Evolutionary conservation across 23 tunicate genomes (phyloP).

Genomic region (Corella eumyota): DNA sequence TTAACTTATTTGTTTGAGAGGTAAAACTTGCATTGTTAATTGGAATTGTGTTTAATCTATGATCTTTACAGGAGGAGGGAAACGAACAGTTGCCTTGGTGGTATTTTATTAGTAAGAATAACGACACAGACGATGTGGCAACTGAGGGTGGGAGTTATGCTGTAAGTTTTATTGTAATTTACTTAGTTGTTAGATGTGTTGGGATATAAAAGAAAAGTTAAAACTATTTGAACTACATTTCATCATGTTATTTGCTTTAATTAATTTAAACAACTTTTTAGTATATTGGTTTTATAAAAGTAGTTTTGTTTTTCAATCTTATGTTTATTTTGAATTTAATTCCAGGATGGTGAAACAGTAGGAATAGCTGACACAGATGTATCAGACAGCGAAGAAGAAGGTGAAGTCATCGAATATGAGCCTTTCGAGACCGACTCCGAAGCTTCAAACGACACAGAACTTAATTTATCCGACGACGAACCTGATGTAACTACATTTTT

Average conservation of each 20-base stretch:
- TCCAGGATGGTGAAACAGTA: constrained; percentile 35
- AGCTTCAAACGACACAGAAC: constrained; percentile 35
- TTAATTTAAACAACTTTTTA: background rate
- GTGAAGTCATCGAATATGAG: constrained; percentile 27
- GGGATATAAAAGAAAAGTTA: background rate
- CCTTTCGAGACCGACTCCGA: constrained; percentile 25
- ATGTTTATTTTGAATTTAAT: background rate
- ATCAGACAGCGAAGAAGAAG: constrained; percentile 29
- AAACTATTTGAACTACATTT: background rate
- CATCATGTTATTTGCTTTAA: background rate
- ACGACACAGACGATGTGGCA: constrained; percentile 11
- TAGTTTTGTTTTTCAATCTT: background rate
- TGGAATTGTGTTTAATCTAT: too few relatives aligned
- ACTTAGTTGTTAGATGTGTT: background rate
- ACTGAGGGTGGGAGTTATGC: constrained; percentile 46
- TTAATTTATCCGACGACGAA: constrained; percentile 21
- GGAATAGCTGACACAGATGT: constrained; percentile 39
- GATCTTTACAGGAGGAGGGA: too few relatives aligned
- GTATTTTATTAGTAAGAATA: constrained; percentile 43
- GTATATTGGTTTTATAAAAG: background rate
- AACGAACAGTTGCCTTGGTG: constrained; percentile 64
- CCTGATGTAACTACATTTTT: too few relatives aligned
- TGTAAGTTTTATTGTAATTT: constrained; percentile 17
- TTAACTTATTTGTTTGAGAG: too few relatives aligned
- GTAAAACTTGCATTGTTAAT: too few relatives aligned